Percentiles rank a stretch among this genome's conserved stretches.
These are phyloP conservation scores for Dromius quadrimaculatus DNA, from an alignment of 2,888 invertebrate species.

Conservation along the genomic window DNA sequence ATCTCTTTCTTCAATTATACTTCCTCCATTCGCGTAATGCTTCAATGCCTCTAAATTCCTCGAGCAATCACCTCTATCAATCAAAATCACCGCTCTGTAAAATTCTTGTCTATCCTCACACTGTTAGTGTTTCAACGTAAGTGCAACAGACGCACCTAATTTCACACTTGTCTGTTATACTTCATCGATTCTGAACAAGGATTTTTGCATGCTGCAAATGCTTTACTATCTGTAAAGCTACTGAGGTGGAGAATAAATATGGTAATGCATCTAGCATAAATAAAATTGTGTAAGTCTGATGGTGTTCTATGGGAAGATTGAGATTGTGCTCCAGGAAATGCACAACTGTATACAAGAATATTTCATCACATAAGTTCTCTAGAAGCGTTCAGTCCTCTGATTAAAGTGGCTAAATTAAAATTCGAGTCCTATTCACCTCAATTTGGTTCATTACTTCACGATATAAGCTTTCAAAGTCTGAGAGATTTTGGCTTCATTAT, in stretches of 20 bases:
- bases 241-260: conserved; percentile 24
- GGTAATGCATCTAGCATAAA: conserved; percentile 18
- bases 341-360: no score
- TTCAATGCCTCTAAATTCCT: conserved; percentile 1
- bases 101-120: background rate
- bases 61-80: conserved; percentile 9
- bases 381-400: no score
- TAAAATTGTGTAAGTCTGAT: conserved; percentile 4
- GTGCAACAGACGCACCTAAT: conserved; percentile 18
- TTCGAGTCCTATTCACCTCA: no score
- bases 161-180: conserved; percentile 33
- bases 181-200: conserved; percentile 17
- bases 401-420: no score
- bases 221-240: conserved; percentile 10
- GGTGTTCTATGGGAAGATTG: conserved; percentile 20
- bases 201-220: conserved; percentile 19
- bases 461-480: no score
- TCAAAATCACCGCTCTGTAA: conserved; percentile 11
- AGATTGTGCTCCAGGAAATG: no score
- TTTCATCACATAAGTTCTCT: no score
- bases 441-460: no score
- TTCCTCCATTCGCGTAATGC: conserved; percentile 5
- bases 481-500: no score
- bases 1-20: background rate
- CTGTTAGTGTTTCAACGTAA: no score